A percentile compares a stretch with the other conserved stretches of the same genome.
Evolutionary conservation across 1,140 invertebrate species (phyloP).

Genomic region (Varroa destructor): DNA sequence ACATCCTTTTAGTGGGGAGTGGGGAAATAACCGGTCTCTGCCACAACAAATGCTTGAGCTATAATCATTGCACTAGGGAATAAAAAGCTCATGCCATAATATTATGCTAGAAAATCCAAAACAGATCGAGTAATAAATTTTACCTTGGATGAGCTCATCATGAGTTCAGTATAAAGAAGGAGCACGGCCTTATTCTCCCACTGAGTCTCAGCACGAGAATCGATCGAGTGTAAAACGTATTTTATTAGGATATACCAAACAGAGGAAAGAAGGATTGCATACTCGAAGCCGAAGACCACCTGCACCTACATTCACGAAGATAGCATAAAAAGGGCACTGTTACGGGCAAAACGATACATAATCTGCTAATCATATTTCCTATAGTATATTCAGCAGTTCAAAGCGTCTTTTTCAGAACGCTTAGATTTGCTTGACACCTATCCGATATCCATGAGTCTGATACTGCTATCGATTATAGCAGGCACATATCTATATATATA

Average conservation of each 20-base stretch:
- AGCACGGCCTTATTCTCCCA: slow-evolving; percentile 99
- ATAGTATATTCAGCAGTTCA: not conserved
- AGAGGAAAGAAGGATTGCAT: slow-evolving; percentile 88
- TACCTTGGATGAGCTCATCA: slow-evolving; percentile 54
- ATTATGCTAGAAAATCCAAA: no score
- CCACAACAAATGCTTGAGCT: no score
- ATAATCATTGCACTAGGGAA: no score
- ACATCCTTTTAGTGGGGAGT: no score
- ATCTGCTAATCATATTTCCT: not conserved
- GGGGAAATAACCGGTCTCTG: no score
- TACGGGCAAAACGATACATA: no score
- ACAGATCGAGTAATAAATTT: not conserved
- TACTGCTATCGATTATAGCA: no score
- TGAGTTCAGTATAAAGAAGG: slow-evolving; percentile 84
- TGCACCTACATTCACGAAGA: not conserved
- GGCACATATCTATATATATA: no score
- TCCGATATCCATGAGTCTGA: no score
- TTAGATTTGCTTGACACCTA: no score
- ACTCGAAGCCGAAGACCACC: slow-evolving; percentile 45
- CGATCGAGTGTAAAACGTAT: slow-evolving; percentile 83
- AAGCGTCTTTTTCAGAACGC: not conserved
- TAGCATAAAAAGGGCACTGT: no score
- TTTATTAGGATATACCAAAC: slow-evolving; percentile 87
- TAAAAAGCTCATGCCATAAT: no score
- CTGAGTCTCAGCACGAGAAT: slow-evolving; percentile 83